Evolutionary conservation across 2,888 invertebrate genomes (phyloP), one percentile per base, ranked within the genome.

Genomic region (Perizoma flavofasciatum): DNA sequence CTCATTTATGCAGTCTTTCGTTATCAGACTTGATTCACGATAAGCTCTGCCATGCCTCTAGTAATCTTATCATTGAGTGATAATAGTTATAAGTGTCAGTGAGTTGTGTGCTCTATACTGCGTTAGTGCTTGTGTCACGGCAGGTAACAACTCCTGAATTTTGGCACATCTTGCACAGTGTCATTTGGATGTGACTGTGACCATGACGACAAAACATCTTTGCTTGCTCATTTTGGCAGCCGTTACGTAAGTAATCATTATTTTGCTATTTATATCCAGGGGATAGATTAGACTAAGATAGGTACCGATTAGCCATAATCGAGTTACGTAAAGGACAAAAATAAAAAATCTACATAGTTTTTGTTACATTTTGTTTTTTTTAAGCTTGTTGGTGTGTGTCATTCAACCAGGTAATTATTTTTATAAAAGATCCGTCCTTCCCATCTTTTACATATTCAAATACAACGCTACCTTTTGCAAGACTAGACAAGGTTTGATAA

Each of bases 21-120:
- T 88, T 89, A 91, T 90, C 89, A 74, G 77, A 72, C 78, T 83
- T 86, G 89, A 89, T 88, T 89, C 85, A 84, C 78, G 90, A 91
- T 91, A 92, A 91, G 88, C 83, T 81, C 68, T 73, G 81, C 85
- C 81, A 86, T 88, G 85, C 86, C 82, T 83, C 79, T 74, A 77
- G 84, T 87, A 88, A 88, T 90, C 89, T 92, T 92, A 92, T 92
- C 92, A 86, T 81, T 82, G 81, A 85, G 83, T 89, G 91, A 92
- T 92, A 92, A 86, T 85, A 86, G 88, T 86, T 88, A 86, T 88
- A 89, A 89, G 90, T 89, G 88, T 89, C 89, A 92, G 91, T 91
- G 86, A 92, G 91, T 83, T 86, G 85, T 86, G 86, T 75, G 85
- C 79, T 80, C 76, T 81, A 79, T 75, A 77, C 77, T 78, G 80